These are phyloP conservation scores for Arrhopalites spinosus DNA, from an alignment of 2,888 invertebrate genomes.

Conservation along the genomic window DNA sequence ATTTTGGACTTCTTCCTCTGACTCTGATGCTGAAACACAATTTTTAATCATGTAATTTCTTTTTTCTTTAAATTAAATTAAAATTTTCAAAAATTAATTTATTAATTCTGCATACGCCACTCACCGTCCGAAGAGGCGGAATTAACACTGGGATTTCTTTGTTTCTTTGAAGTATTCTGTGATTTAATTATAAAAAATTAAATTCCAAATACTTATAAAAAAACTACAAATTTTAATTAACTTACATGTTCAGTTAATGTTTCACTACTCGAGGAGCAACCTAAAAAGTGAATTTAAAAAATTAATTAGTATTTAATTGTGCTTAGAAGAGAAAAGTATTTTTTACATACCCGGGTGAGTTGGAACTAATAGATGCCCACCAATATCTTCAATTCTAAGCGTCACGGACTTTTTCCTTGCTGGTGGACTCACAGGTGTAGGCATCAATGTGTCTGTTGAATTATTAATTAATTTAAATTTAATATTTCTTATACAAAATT, in stretches of 20 bases:
- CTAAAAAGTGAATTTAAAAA: no score
- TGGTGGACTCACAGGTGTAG: slow-evolving; percentile 50
- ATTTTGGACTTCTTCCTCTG: slow-evolving; percentile 49
- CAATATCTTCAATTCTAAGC: slow-evolving; percentile 54
- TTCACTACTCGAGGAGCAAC: slow-evolving; percentile 52
- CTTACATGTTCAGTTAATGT: slow-evolving; percentile 54
- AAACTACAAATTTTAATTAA: slow-evolving; percentile 13
- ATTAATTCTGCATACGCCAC: no score
- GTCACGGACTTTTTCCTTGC: slow-evolving; percentile 56
- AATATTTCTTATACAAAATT: no score
- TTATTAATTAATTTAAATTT: no score
- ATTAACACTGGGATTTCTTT: slow-evolving; percentile 53
- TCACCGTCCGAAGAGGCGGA: slow-evolving; percentile 54
- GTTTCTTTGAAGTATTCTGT: slow-evolving; percentile 48
- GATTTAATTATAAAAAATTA: background rate
- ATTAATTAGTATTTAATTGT: no score
- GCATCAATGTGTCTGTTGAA: no score
- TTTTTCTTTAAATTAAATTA: no score
- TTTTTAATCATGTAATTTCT: no score
- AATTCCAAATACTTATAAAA: background rate
- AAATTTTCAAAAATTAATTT: no score
- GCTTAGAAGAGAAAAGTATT: no score
- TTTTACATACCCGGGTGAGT: no score
- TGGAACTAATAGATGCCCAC: slow-evolving; percentile 54
- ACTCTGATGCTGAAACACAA: no score